A percentile compares a stretch with the other conserved stretches of the same genome.
phyloP scores from a whole-genome alignment of 2,113 vertebrate genomes.

The Argyrosomus japonicus region DNA sequence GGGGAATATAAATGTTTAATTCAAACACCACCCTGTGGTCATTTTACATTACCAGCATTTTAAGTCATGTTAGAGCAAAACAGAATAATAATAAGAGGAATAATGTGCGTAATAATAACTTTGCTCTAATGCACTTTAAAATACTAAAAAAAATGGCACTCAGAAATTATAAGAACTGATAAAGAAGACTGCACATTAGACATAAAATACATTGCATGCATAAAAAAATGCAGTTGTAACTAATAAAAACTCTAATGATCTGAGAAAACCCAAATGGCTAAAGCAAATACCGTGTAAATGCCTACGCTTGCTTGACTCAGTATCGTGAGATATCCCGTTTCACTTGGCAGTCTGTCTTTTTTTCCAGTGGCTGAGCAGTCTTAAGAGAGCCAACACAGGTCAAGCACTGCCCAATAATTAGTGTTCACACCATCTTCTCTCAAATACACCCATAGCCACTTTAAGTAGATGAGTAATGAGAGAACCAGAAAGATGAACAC shows the following conservation, averaged over 20 bases:
- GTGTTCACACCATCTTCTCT: slow-evolving; percentile 37
- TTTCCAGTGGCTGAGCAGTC: slow-evolving; percentile 2
- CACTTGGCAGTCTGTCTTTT: neutral
- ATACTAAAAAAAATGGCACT: neutral
- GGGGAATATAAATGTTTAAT: slow-evolving; percentile 37
- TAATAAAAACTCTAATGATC: neutral
- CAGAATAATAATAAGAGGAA: too few species aligned
- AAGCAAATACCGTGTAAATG: neutral
- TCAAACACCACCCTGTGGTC: slow-evolving; percentile 54
- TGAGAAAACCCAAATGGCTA: neutral
- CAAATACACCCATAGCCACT: neutral
- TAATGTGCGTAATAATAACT: too few species aligned
- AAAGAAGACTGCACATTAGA: neutral
- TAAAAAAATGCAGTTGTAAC: too few species aligned
- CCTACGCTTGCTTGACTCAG: neutral
- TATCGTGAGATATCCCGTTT: slow-evolving; percentile 1
- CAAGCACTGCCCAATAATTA: slow-evolving; percentile 19
- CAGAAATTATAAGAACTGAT: neutral
- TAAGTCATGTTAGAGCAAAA: neutral
- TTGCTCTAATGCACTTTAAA: neutral
- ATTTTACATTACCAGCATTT: slow-evolving; percentile 30
- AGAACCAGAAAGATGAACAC: slow-evolving; percentile 26
- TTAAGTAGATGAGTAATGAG: slow-evolving; percentile 43
- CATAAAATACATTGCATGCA: too few species aligned
- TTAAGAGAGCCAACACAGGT: slow-evolving; percentile 6